Base-by-base conservation (phyloP, 35 echinoderm and acorn worm species). In the Apostichopus parvimensis region DNA sequence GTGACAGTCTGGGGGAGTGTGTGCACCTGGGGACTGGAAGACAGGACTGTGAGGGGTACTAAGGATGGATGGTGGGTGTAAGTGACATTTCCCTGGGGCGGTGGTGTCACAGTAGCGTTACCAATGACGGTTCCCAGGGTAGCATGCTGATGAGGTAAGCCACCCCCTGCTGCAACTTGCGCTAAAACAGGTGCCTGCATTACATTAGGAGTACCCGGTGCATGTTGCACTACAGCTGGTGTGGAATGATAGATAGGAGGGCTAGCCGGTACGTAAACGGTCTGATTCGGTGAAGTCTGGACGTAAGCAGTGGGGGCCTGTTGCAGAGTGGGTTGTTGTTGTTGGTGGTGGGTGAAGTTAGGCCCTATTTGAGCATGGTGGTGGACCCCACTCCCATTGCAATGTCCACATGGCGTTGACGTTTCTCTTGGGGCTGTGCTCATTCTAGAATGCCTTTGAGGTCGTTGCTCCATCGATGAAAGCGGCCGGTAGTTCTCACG, bases 301-400 rank as follows among this genome's bases (percentile, higher is more conserved):
- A 84, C 54, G 20, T 58, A 84, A 12, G 86, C 45, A 1, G 5
- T 82, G 14, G 86, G 86, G 9, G 6, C 86, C 72, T 68, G 60
- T 64, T 71, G 86, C 14, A 88, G 0, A 54, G 71, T 0, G 3
- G 25, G 17, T 53, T 61, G 57, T 45, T 45, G 17, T 53, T 26
- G 58, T 72, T 55, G 60, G 17, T 55, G 60, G 17, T 88, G 24
- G 64, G 62, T 28, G 26, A 72, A 88, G 22, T 24, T 15, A 25
- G 14, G 61, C 7, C 17, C 64, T 45, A 34, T 13, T 52, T 17
- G 57, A 88, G 23, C 6, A 88, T 88, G 62, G 62, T 88, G 86
- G 62, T 91, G 89, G 20, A 91, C 53, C 53, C 89, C 89, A 78
- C 89, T 91, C 4, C 89, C 89, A 91, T 91, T 91, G 20, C 89